phyloP scores from a whole-genome alignment of 2,888 invertebrate genomes.

The Flexamia atlantica region DNA sequence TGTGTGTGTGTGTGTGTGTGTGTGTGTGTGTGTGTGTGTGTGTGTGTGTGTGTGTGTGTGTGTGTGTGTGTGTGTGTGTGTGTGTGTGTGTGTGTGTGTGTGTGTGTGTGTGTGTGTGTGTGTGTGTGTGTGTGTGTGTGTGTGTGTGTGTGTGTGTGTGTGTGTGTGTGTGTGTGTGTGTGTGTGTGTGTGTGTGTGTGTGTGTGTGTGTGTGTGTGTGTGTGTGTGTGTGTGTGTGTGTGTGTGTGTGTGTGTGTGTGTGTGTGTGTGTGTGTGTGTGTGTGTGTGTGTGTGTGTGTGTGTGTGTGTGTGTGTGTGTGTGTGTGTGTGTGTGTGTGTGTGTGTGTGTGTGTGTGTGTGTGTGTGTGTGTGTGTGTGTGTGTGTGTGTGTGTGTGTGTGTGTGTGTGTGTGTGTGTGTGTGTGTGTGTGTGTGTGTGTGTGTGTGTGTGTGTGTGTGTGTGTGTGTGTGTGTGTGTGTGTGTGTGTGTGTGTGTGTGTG shows the following conservation, averaged over 20 bases:
- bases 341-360: slow-evolving; percentile 45
- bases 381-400: slow-evolving; percentile 44
- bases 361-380: slow-evolving; percentile 39
- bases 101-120: too few relatives aligned
- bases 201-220: too few relatives aligned
- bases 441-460: slow-evolving; percentile 34
- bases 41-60: too few relatives aligned
- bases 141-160: too few relatives aligned
- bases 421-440: slow-evolving; percentile 34
- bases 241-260: slow-evolving; percentile 42
- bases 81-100: too few relatives aligned
- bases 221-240: too few relatives aligned
- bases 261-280: slow-evolving; percentile 45
- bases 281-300: slow-evolving; percentile 45
- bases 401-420: slow-evolving; percentile 34
- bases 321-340: slow-evolving; percentile 45
- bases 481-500: slow-evolving; percentile 34
- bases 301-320: slow-evolving; percentile 45
- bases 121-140: too few relatives aligned
- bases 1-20: too few relatives aligned
- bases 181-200: too few relatives aligned
- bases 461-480: slow-evolving; percentile 34
- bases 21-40: too few relatives aligned
- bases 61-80: too few relatives aligned
- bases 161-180: too few relatives aligned